Conservation (phyloP, 2,797 vertebrate species). For the Acropternis orthonyx region DNA sequence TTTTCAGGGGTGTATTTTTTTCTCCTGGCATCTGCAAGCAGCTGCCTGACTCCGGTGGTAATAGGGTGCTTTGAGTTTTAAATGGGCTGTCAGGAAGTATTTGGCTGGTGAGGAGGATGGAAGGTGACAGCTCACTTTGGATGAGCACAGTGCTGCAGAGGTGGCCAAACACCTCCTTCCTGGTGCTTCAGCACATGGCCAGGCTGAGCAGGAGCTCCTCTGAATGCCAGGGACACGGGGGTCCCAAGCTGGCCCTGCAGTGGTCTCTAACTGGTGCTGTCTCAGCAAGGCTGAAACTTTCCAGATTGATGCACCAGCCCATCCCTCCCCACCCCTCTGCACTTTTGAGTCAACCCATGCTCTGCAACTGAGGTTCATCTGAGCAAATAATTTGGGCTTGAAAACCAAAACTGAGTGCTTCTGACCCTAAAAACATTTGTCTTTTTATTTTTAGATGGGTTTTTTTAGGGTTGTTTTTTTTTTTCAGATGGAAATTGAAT, state of each 20-base stretch:
- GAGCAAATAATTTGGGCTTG: neutral
- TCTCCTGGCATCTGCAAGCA: neutral
- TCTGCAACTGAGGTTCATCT: neutral
- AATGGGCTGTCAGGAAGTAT: conserved; percentile 31
- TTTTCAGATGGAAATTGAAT: neutral
- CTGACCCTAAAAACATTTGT: neutral
- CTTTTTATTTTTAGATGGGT: conserved; percentile 15
- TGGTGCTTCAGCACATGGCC: rapidly evolving
- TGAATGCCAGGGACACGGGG: rapidly evolving
- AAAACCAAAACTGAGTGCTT: neutral
- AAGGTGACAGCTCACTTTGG: neutral
- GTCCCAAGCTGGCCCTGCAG: neutral
- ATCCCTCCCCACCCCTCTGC: neutral
- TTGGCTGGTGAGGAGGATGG: conserved; percentile 1
- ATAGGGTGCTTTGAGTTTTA: conserved; percentile 11
- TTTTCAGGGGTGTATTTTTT: rapidly evolving
- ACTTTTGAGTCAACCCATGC: neutral
- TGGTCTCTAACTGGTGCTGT: neutral
- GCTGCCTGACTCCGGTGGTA: neutral
- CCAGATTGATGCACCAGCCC: neutral
- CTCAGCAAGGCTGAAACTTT: neutral
- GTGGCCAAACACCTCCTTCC: neutral
- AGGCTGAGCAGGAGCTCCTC: neutral
- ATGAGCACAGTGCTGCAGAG: neutral
- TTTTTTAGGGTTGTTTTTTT: neutral